These are phyloP conservation scores for Isotomurus palustris DNA, from an alignment of 2,888 invertebrate species.

Conservation along the genomic window DNA sequence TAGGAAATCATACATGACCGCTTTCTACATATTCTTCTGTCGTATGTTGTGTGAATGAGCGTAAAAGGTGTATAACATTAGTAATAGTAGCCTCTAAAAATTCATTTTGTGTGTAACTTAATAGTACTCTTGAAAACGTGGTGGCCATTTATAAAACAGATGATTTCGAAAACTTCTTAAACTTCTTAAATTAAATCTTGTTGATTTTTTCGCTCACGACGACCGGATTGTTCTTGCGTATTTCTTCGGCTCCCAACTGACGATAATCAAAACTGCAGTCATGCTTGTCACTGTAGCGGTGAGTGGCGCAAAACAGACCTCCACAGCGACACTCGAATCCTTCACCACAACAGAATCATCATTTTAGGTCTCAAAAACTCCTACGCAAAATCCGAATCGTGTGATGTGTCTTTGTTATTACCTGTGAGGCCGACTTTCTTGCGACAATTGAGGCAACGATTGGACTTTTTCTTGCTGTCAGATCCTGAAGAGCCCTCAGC, in stretches of 20 bases:
- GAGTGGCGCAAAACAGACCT: conserved; percentile 94
- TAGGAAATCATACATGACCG: too few species aligned
- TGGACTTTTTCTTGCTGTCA: conserved; percentile 73
- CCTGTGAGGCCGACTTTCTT: conserved; percentile 99
- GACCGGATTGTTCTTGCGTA: conserved; percentile 98
- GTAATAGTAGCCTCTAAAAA: too few species aligned
- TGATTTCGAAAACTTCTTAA: too few species aligned
- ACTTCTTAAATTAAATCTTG: conserved; percentile 80
- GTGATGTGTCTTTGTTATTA: too few species aligned
- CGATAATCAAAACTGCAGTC: conserved; percentile 98
- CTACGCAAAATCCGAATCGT: too few species aligned
- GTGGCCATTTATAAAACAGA: too few species aligned
- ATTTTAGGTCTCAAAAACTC: too few species aligned
- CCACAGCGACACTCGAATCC: conserved; percentile 99
- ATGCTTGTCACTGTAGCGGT: conserved; percentile 99
- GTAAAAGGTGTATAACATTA: too few species aligned
- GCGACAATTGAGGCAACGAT: conserved; percentile 95
- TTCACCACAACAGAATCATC: not conserved
- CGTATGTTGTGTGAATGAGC: too few species aligned
- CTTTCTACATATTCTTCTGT: too few species aligned
- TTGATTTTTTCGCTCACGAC: conserved; percentile 98
- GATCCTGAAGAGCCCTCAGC: conserved; percentile 31
- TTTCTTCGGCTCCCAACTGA: conserved; percentile 96
- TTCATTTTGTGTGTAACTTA: too few species aligned
- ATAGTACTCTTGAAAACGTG: too few species aligned